A percentile compares a stretch with the other conserved stretches of the same genome.
phyloP scores from a whole-genome alignment of 2,797 vertebrate species.

The Podargus strigoides region DNA sequence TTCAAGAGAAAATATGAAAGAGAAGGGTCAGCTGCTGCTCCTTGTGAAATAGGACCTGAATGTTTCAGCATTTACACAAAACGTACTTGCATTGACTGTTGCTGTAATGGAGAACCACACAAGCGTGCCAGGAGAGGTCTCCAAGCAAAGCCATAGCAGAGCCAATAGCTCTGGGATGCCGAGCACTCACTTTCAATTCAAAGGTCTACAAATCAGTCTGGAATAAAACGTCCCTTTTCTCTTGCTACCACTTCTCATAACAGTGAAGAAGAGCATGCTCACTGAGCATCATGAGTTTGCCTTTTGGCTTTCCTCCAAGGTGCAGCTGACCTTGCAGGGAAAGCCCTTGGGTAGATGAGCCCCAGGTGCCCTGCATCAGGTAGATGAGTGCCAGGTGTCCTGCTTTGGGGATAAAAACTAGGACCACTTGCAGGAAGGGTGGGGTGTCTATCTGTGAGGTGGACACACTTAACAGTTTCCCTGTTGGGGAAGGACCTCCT shows the following conservation, averaged over 20 bases:
- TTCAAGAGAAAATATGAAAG: not conserved
- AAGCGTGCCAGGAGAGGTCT: not conserved
- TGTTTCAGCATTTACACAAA: not conserved
- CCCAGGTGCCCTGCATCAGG: too few species aligned
- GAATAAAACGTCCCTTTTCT: not conserved
- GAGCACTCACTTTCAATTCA: not conserved
- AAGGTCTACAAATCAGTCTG: not conserved
- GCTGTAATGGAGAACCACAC: not conserved
- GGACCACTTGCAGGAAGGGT: too few species aligned
- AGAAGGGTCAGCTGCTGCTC: not conserved
- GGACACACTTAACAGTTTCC: too few species aligned
- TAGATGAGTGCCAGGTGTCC: too few species aligned
- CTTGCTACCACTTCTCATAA: not conserved
- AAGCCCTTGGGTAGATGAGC: too few species aligned
- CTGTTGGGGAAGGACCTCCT: too few species aligned
- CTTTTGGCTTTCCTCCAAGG: too few species aligned
- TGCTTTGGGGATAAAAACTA: too few species aligned
- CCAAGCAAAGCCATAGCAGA: not conserved
- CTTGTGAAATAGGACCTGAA: not conserved
- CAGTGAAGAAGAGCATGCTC: not conserved
- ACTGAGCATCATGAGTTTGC: too few species aligned
- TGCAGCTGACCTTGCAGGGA: too few species aligned
- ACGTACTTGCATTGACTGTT: not conserved
- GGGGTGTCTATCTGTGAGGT: too few species aligned
- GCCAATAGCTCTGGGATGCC: rapidly evolving